Conservation (phyloP, 53 echinoderm and acorn worm genomes). For the Temnopleurus reevesii region DNA sequence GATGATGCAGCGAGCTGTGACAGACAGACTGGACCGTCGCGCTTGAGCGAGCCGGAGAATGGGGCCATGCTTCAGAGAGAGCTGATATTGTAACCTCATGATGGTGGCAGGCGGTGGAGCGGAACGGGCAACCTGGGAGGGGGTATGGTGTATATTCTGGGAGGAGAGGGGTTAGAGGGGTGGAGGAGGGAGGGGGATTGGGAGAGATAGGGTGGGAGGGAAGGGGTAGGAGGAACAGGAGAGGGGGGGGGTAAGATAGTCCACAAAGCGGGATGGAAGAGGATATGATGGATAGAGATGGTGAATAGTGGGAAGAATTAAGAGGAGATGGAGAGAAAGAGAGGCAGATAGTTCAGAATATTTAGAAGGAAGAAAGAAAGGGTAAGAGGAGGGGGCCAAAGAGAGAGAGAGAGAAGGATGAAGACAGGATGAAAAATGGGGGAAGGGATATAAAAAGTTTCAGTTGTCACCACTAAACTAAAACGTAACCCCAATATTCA, state of each 20-base stretch:
- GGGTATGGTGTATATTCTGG: neutral
- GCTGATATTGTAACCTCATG: constrained; percentile 30
- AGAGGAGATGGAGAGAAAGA: neutral
- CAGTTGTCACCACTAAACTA: too few relatives aligned
- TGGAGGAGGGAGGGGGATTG: neutral
- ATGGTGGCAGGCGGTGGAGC: neutral
- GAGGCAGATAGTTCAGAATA: neutral
- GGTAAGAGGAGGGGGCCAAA: neutral
- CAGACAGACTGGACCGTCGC: constrained; percentile 30
- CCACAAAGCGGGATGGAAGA: neutral
- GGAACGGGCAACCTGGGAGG: neutral
- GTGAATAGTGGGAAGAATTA: neutral
- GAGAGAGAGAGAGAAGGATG: neutral
- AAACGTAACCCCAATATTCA: too few relatives aligned
- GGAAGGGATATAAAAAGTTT: too few relatives aligned
- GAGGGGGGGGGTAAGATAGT: neutral
- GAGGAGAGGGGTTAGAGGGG: neutral
- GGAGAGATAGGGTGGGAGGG: neutral
- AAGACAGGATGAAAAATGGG: neutral
- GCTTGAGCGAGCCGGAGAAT: neutral
- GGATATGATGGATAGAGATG: neutral
- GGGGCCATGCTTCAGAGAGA: neutral
- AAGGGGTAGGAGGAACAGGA: neutral
- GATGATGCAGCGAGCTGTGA: neutral
- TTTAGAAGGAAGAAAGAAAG: neutral